A percentile compares a stretch with the other conserved stretches of the same genome.
phyloP scores from a whole-genome alignment of 2,888 invertebrate genomes.

The Cabera pusaria region DNA sequence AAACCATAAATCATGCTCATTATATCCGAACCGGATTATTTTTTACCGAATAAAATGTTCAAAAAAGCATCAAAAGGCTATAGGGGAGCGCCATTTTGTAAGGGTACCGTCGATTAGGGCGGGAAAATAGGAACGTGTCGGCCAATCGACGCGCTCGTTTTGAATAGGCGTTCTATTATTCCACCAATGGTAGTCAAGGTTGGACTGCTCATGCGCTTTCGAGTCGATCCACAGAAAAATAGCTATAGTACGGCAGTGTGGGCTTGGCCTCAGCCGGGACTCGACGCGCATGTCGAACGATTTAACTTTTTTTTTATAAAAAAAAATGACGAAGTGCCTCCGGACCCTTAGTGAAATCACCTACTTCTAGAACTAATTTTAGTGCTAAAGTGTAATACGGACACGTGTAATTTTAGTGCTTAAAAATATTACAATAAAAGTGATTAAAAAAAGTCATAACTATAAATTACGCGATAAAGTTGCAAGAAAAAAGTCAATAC shows the following conservation, averaged over 20 bases:
- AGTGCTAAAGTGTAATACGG: conserved; percentile 39
- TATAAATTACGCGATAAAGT: conserved; percentile 15
- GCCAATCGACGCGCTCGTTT: conserved; percentile 53
- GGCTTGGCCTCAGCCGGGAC: conserved; percentile 70
- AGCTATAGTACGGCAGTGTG: conserved; percentile 78
- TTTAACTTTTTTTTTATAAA: conserved; percentile 49
- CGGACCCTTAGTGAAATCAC: conserved; percentile 38
- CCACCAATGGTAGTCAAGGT: conserved; percentile 59
- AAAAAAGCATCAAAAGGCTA: conserved; percentile 80
- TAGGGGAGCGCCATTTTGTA: conserved; percentile 80
- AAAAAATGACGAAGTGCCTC: conserved; percentile 73
- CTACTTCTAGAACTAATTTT: conserved; percentile 26
- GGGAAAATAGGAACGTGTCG: conserved; percentile 60
- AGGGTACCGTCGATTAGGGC: conserved; percentile 71
- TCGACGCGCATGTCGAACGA: conserved; percentile 52
- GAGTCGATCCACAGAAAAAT: conserved; percentile 77
- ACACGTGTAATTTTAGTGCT: conserved; percentile 29
- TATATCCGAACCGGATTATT: conserved; percentile 82
- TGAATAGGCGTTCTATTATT: conserved; percentile 65
- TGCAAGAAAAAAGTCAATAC: background rate
- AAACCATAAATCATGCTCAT: conserved; percentile 83
- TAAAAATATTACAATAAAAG: conserved; percentile 7
- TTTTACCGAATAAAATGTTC: conserved; percentile 79
- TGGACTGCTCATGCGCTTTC: conserved; percentile 73
- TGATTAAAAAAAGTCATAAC: conserved; percentile 21